Evolutionary conservation across 2,113 vertebrate species (phyloP), one percentile per base, ranked within the genome.

Genomic region (Copsychus sechellarum): DNA sequence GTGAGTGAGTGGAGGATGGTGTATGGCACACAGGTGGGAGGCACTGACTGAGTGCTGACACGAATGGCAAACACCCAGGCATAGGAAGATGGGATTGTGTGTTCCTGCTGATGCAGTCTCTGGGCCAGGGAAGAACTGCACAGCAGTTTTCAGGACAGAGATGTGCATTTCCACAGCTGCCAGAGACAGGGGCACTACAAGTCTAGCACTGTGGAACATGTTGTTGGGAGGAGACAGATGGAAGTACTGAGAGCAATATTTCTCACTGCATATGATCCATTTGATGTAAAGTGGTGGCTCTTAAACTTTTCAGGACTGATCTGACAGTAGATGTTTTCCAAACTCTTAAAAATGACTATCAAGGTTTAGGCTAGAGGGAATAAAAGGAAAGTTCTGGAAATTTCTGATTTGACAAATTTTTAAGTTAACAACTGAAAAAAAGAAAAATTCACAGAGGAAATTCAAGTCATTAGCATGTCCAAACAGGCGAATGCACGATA

Each of bases 401-500:
- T 69, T 80, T 92, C 53, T 28, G 14, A 43, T 74, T 50, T 58
- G 9, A 74, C 12, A 7, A 40, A 17, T 67, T 81, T 91, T 85
- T 45, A 56, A 76, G 53, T 69, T 58, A 77, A 51, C 62, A 12
- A 26, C 45, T 91, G 53, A 71, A 74, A 88, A 82, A 66, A 38
- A 25, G 9, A 56, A 84, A 92, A 76, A 57, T 42, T 17, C 77
- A 67, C 48, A 71, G 29, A 72, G 50, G 40, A 79, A 76, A 82
- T 33, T 14, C 79, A 88, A 91, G 72, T 77, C 82, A 78, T 66
- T 36, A 83, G 14, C 40, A 86, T 67, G 88, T 95, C 90, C 85
- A 93, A 95, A 94, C 92, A 96, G 90, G 92, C 7, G 47, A 96
- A 93, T 94, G 80, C 85, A 77, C 79, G 69, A 38, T 14, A 15